Evolutionary conservation across 1,140 invertebrate genomes (phyloP).

Genomic region (Macrobrachium rosenbergii): DNA sequence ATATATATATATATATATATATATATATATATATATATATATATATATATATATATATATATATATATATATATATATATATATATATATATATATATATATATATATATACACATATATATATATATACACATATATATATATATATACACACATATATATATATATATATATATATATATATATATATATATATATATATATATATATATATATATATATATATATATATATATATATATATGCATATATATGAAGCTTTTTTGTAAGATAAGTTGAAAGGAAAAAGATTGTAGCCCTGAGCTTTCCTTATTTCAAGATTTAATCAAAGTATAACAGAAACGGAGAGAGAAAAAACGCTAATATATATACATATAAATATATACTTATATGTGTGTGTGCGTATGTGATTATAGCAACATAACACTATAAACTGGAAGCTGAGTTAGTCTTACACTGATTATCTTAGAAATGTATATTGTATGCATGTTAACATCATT

Average conservation of each 20-base stretch:
- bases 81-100: slow-evolving; percentile 30
- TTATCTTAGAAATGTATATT: too few relatives aligned
- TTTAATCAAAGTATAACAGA: too few relatives aligned
- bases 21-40: slow-evolving; percentile 27
- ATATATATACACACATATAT: slow-evolving; percentile 23
- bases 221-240: slow-evolving; percentile 30
- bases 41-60: slow-evolving; percentile 20
- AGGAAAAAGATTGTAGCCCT: too few relatives aligned
- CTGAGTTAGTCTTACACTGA: too few relatives aligned
- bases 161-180: slow-evolving; percentile 22
- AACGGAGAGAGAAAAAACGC: too few relatives aligned
- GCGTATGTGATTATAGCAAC: too few relatives aligned
- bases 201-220: slow-evolving; percentile 28
- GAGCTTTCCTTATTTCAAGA: too few relatives aligned
- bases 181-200: slow-evolving; percentile 28
- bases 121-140: slow-evolving; percentile 25
- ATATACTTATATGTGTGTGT: too few relatives aligned
- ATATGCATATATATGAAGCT: slow-evolving; percentile 16
- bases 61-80: slow-evolving; percentile 30
- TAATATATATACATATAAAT: too few relatives aligned
- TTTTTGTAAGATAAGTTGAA: too few relatives aligned
- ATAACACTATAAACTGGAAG: too few relatives aligned
- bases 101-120: slow-evolving; percentile 23
- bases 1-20: slow-evolving; percentile 30
- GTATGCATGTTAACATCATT: too few relatives aligned